These are phyloP conservation scores for Cnemophilus loriae DNA, from an alignment of 2,113 vertebrate genomes.

Conservation along the genomic window DNA sequence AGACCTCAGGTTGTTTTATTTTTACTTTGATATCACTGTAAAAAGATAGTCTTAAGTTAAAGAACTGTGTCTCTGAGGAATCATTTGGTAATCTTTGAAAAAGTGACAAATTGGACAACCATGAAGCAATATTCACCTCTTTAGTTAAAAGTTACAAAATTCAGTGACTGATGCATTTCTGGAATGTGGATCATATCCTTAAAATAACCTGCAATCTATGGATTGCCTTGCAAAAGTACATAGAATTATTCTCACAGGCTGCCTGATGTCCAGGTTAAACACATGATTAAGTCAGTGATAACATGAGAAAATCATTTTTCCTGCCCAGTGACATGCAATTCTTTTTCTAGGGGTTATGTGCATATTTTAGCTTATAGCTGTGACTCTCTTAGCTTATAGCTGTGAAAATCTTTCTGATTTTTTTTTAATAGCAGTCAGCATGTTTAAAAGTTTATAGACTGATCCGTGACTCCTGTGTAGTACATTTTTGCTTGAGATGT, in stretches of 20 bases:
- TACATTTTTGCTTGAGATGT: neutral
- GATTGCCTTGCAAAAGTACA: neutral
- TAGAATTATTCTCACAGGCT: neutral
- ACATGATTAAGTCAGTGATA: neutral
- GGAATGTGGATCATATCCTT: neutral
- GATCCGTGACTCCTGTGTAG: neutral
- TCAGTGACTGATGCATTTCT: neutral
- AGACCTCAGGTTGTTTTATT: slow-evolving; percentile 25
- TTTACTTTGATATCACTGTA: slow-evolving; percentile 57
- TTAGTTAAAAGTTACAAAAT: neutral
- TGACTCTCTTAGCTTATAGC: neutral
- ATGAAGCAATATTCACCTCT: slow-evolving; percentile 20
- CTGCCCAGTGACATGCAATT: neutral
- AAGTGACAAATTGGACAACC: slow-evolving; percentile 30
- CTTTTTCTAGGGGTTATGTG: neutral
- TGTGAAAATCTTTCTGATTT: neutral
- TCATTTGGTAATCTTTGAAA: slow-evolving; percentile 61
- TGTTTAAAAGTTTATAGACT: neutral
- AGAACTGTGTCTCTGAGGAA: slow-evolving; percentile 32
- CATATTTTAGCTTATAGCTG: neutral
- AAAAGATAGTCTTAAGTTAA: slow-evolving; percentile 57
- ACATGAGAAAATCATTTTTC: neutral
- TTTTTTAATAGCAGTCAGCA: neutral
- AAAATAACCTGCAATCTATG: neutral
- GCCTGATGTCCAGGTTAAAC: neutral